Percentiles rank a stretch among this genome's conserved stretches.
phyloP scores from a whole-genome alignment of 2,113 vertebrate genomes.

The Grallaria varia region DNA sequence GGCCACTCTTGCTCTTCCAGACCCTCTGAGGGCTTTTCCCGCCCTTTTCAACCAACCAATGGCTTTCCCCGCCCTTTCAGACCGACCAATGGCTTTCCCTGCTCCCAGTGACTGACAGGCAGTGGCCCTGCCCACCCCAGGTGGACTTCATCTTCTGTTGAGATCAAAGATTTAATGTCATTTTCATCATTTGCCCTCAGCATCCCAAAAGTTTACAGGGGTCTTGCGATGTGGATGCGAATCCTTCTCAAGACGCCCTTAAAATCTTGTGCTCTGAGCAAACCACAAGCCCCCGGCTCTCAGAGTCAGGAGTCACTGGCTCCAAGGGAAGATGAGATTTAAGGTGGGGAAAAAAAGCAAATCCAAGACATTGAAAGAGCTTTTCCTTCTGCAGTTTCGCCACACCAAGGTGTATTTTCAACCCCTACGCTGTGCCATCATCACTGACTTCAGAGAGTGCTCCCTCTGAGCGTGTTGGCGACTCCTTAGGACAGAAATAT shows the following conservation, averaged over 20 bases:
- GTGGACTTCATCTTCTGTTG: background rate
- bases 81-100: background rate
- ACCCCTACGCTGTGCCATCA: background rate
- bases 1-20: background rate
- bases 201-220: background rate
- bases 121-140: background rate
- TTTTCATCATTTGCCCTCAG: background rate
- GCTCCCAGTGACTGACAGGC: background rate
- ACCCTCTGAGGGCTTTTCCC: background rate
- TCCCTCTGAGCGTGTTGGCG: background rate
- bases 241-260: background rate
- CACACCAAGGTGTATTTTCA: background rate
- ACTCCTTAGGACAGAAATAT: background rate
- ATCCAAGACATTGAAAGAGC: background rate
- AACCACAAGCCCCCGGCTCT: background rate
- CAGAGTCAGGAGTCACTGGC: background rate
- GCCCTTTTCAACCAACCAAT: fast-evolving
- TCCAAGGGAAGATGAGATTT: background rate
- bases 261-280: background rate
- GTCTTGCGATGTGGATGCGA: background rate
- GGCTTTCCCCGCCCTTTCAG: background rate
- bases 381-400: background rate
- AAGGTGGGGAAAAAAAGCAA: background rate
- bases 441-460: background rate
- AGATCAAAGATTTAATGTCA: background rate